phyloP scores from a whole-genome alignment of 1,140 invertebrate genomes.

The Cotesia vestalis region DNA sequence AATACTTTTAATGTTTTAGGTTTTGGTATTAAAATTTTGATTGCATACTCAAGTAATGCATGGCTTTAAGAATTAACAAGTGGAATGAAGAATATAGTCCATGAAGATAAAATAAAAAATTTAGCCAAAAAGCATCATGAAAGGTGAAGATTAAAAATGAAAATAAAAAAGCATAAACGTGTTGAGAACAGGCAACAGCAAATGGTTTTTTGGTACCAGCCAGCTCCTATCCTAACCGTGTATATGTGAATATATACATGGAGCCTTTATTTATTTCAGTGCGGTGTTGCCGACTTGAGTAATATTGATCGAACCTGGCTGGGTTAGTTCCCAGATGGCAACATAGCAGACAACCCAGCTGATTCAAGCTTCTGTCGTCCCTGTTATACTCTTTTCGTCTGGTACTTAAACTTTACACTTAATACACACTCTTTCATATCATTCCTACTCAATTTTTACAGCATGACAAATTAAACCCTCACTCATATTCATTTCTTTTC shows the following conservation, averaged over 20 bases:
- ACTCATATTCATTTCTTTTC: too few relatives aligned
- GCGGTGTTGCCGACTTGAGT: slow-evolving; percentile 33
- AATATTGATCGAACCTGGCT: slow-evolving; percentile 51
- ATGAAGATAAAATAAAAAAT: too few relatives aligned
- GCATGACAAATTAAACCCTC: too few relatives aligned
- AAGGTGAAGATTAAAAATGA: not conserved
- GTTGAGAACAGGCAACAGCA: not conserved
- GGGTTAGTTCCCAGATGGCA: slow-evolving; percentile 47
- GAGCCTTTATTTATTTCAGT: slow-evolving; percentile 20
- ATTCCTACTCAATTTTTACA: too few relatives aligned
- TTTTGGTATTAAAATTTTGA: too few relatives aligned
- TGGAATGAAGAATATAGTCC: too few relatives aligned
- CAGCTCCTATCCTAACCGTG: not conserved
- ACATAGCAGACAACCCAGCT: slow-evolving; percentile 48
- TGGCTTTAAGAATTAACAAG: too few relatives aligned
- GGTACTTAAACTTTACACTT: not conserved
- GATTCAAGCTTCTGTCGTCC: slow-evolving; percentile 30
- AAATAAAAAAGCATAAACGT: not conserved
- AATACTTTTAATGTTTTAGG: too few relatives aligned
- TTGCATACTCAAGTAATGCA: too few relatives aligned
- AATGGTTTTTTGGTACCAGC: slow-evolving; percentile 11
- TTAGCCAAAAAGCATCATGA: not conserved
- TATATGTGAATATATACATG: not conserved
- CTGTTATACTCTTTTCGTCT: not conserved
- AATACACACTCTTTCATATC: not conserved